phyloP scores from a whole-genome alignment of 2,113 vertebrate species.

The Pavo muticus region DNA sequence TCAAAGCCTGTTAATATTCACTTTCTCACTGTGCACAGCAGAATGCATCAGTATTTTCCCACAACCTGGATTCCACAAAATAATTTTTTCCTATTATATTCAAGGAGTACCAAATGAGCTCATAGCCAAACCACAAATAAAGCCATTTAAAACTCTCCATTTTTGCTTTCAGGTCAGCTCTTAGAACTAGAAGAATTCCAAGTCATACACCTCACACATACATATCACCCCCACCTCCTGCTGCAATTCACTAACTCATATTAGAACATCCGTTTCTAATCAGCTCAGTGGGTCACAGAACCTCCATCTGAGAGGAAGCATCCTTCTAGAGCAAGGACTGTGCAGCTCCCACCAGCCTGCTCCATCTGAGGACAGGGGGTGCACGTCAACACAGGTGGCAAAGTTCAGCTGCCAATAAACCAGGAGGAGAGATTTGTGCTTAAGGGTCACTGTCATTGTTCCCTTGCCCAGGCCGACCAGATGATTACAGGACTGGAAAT shows the following conservation, averaged over 20 bases:
- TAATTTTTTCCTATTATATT: background rate
- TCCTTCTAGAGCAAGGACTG: background rate
- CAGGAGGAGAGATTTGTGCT: background rate
- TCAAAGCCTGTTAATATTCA: background rate
- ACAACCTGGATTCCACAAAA: background rate
- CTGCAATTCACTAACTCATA: background rate
- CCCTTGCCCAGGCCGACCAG: background rate
- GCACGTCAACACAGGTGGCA: background rate
- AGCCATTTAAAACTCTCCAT: background rate
- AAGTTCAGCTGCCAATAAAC: background rate
- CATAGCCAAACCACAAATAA: background rate
- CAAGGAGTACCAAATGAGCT: background rate
- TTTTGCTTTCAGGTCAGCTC: background rate
- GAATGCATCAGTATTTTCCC: background rate
- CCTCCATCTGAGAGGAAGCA: background rate
- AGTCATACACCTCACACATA: background rate
- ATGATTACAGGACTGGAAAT: background rate
- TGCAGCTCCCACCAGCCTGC: background rate
- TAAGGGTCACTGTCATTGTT: background rate
- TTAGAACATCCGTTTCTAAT: background rate
- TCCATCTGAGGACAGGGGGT: background rate
- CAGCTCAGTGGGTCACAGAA: background rate
- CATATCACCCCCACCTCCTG: fast-evolving
- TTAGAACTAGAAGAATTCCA: background rate
- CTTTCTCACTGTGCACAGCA: background rate